These are phyloP conservation scores for Stegostoma tigrinum DNA, from an alignment of 2,113 vertebrate genomes.

Conservation along the genomic window DNA sequence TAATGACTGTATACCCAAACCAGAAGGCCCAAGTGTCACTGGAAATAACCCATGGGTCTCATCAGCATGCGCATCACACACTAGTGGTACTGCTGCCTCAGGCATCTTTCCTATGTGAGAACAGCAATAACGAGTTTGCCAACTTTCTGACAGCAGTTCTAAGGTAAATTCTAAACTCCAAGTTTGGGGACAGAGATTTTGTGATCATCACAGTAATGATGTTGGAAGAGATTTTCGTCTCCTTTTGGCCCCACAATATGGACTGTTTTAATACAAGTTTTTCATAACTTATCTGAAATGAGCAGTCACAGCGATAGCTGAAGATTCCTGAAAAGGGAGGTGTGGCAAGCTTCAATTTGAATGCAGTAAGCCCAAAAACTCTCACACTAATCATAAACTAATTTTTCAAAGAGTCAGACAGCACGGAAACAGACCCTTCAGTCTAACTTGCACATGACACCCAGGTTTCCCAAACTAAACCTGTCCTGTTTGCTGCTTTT, in stretches of 20 bases:
- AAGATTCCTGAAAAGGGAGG: background rate
- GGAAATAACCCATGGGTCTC: background rate
- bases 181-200: too few species aligned
- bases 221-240: background rate
- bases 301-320: background rate
- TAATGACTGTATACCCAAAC: background rate
- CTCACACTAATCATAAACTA: background rate
- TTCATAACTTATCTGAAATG: background rate
- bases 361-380: background rate
- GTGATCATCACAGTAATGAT: background rate
- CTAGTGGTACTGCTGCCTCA: background rate
- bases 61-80: background rate
- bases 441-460: too few species aligned
- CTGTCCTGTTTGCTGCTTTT: too few species aligned
- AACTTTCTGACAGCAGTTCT: background rate
- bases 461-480: too few species aligned
- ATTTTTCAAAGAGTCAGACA: background rate
- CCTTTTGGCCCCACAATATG: background rate
- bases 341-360: background rate
- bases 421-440: too few species aligned
- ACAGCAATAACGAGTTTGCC: too few species aligned
- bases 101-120: background rate
- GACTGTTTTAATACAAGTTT: background rate
- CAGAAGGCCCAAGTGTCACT: background rate
- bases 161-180: background rate